Evolutionary conservation across 2,113 vertebrate species (phyloP).

Genomic region (Paradoxurus hermaphroditus): DNA sequence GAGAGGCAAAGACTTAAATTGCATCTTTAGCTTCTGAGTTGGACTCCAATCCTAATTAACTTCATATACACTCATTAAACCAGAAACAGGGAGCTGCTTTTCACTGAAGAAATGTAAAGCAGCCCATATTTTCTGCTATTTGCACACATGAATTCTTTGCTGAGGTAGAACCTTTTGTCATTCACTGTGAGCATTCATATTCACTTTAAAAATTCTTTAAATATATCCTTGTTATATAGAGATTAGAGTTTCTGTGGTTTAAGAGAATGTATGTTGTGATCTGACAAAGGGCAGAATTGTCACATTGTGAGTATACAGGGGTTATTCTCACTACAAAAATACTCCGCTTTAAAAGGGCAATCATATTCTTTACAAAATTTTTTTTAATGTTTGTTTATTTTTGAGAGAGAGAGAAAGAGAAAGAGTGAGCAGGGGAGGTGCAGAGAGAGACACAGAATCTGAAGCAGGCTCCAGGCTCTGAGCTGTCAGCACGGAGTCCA

Average conservation of each 20-base stretch:
- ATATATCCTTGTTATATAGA: neutral
- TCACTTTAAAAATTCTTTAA: neutral
- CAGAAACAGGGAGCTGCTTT: neutral
- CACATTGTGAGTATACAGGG: neutral
- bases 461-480: too few species aligned
- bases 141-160: neutral
- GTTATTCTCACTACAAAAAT: neutral
- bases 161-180: neutral
- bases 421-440: too few species aligned
- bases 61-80: rapidly evolving
- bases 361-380: too few species aligned
- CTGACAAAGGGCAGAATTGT: neutral
- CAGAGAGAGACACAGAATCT: too few species aligned
- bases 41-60: neutral
- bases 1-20: neutral
- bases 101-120: neutral
- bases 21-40: neutral
- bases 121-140: neutral
- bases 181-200: rapidly evolving
- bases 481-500: too few species aligned
- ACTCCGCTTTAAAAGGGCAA: neutral
- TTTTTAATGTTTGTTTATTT: too few species aligned
- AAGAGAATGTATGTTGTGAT: neutral
- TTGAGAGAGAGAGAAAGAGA: too few species aligned
- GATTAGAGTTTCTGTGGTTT: neutral